Base-by-base conservation (phyloP, 2,888 invertebrate genomes). In the Polydesmus complanatus region DNA sequence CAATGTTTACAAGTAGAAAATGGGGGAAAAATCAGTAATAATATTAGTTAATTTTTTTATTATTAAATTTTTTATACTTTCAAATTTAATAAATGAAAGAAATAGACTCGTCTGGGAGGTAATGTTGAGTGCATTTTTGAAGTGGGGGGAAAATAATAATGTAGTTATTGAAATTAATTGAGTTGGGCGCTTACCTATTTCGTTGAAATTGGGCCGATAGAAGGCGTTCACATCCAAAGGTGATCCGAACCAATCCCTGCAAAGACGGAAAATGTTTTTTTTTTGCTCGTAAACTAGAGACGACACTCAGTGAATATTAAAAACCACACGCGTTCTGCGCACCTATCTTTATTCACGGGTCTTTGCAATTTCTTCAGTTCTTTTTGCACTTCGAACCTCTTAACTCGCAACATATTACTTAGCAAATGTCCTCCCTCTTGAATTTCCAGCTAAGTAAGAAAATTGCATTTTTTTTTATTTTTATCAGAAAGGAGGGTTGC, bases 171-270 rank as follows among this genome's bases (percentile, higher is more conserved):
- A 3, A 47, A 22, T 21, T 37, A 14, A 37, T 71, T n/a, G n/a
- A n/a, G n/a, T n/a, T n/a, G n/a, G n/a, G n/a, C n/a, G 14, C 77
- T 74, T 70, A 80, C 80, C 88, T 61, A 95, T 95, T 75, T 93
- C 92, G 74, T 95, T 95, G 73, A 91, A 92, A 70, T 92, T 90
- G 50, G 94, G 83, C 69, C 89, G 91, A 73, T 95, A 96, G 73
- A 93, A 95, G 0, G 95, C 95, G 71, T 95, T 95, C 1, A 95
- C 94, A 8, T 92, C 84, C 0, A 92, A 91, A 0, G 93, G 92
- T 0, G 70, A 70, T 57, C 71, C 69, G 54, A 69, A 64, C 72
- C 72, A 72, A 61, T 72, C 72, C 62, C 72, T 72, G 65, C 18
- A 64, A 48, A 64, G 55, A 51, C 55, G 21, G 51, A 53, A 60